phyloP scores from a whole-genome alignment of 2,113 vertebrate species.

The Callipepla squamata region DNA sequence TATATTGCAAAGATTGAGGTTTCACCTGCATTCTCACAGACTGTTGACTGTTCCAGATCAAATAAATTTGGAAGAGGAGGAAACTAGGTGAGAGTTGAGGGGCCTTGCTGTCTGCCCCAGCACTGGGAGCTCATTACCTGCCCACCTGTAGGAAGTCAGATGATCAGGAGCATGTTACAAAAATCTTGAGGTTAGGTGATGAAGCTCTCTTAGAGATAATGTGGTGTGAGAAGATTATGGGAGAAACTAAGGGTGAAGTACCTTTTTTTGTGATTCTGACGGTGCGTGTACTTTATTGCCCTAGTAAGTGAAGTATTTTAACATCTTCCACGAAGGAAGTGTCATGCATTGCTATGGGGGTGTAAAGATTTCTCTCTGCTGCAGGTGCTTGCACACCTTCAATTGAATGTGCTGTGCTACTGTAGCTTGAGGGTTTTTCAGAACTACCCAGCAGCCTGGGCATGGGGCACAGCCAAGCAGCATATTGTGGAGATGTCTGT shows the following conservation, averaged over 20 bases:
- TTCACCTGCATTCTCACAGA: not conserved
- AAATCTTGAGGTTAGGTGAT: fast-evolving
- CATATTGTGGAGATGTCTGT: too few species aligned
- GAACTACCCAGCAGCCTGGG: not conserved
- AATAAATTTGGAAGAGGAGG: not conserved
- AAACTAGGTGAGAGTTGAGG: not conserved
- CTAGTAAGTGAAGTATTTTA: not conserved
- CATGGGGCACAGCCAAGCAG: fast-evolving
- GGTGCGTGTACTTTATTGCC: not conserved
- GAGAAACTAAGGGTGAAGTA: fast-evolving
- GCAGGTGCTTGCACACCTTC: fast-evolving
- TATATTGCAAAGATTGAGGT: not conserved
- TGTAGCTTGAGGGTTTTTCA: fast-evolving
- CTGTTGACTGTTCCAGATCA: not conserved
- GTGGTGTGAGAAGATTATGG: fast-evolving
- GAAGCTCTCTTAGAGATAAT: fast-evolving
- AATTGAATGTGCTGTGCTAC: fast-evolving
- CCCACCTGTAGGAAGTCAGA: not conserved
- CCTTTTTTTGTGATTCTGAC: fast-evolving
- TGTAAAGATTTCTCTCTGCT: fast-evolving
- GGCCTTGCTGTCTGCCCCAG: not conserved
- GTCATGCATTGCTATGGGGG: not conserved
- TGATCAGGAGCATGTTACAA: not conserved
- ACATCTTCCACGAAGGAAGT: fast-evolving
- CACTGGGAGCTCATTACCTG: not conserved